Conservation (phyloP, 2,888 invertebrate genomes). For the Cotesia congregata region DNA sequence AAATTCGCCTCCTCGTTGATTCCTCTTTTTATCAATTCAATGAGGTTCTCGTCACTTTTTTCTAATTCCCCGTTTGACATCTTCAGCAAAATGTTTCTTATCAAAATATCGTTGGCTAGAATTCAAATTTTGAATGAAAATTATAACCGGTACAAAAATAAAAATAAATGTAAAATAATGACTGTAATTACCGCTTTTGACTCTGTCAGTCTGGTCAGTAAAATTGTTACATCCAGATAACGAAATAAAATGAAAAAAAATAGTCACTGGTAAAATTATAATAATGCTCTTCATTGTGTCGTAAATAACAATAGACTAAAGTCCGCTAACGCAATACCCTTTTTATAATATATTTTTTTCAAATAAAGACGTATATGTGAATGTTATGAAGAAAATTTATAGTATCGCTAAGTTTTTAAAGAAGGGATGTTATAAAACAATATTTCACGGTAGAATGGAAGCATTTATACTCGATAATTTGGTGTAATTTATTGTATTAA, state of each 20-base stretch:
- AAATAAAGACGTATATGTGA: background rate
- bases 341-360: background rate
- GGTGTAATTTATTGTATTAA: background rate
- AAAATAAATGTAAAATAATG: background rate
- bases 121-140: background rate
- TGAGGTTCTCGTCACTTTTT: conserved; percentile 51
- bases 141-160: background rate
- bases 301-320: background rate
- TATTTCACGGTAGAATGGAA: background rate
- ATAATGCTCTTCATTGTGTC: background rate
- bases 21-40: conserved; percentile 52
- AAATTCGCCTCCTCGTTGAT: conserved; percentile 50
- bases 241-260: background rate
- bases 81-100: conserved; percentile 40
- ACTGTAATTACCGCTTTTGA: background rate
- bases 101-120: conserved; percentile 32
- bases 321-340: background rate
- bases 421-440: conserved; percentile 22
- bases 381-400: background rate
- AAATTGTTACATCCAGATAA: background rate
- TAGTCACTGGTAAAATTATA: background rate
- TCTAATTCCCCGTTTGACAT: conserved; percentile 44
- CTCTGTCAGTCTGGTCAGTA: background rate
- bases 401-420: background rate
- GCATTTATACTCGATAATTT: background rate